Percentiles rank a stretch among this genome's conserved stretches.
These are phyloP conservation scores for Muscicapa comitata DNA, from an alignment of 2,797 vertebrate genomes.

Conservation along the genomic window DNA sequence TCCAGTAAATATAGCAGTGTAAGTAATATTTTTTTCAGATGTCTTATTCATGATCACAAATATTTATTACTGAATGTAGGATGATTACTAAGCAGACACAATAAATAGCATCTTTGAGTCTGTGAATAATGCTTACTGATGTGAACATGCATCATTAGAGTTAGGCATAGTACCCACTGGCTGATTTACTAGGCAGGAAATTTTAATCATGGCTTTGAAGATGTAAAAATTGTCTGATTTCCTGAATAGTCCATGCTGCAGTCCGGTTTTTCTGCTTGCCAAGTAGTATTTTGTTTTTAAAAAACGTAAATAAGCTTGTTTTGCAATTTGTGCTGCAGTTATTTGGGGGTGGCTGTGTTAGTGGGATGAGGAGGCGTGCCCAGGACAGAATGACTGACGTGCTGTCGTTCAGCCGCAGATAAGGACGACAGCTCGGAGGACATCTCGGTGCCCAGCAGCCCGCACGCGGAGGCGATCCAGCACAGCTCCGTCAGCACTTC, in stretches of 20 bases:
- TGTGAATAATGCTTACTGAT: constrained; percentile 85
- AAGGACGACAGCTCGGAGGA: constrained; percentile 96
- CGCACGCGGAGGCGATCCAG: constrained; percentile 93
- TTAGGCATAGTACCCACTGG: constrained; percentile 83
- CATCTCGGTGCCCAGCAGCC: constrained; percentile 91
- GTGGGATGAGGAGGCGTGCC: accelerated
- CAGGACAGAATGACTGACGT: neutral
- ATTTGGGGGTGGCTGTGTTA: neutral
- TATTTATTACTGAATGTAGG: constrained; percentile 76
- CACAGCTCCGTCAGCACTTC: constrained; percentile 99
- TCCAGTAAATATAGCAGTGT: neutral
- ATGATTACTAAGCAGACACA: constrained; percentile 74
- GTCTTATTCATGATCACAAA: constrained; percentile 73
- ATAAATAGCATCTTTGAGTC: constrained; percentile 78
- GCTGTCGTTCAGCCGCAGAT: constrained; percentile 79
- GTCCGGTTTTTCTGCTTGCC: neutral
- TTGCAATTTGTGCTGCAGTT: neutral
- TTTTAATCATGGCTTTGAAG: constrained; percentile 67
- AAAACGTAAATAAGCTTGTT: neutral
- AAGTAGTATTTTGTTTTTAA: neutral
- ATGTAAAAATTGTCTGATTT: neutral
- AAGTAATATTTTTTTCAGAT: constrained; percentile 75
- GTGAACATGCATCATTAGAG: constrained; percentile 85
- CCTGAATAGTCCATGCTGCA: neutral
- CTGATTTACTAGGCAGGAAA: constrained; percentile 83